Conservation (phyloP, 2,113 vertebrate genomes). For the Gadus chalcogrammus region DNA sequence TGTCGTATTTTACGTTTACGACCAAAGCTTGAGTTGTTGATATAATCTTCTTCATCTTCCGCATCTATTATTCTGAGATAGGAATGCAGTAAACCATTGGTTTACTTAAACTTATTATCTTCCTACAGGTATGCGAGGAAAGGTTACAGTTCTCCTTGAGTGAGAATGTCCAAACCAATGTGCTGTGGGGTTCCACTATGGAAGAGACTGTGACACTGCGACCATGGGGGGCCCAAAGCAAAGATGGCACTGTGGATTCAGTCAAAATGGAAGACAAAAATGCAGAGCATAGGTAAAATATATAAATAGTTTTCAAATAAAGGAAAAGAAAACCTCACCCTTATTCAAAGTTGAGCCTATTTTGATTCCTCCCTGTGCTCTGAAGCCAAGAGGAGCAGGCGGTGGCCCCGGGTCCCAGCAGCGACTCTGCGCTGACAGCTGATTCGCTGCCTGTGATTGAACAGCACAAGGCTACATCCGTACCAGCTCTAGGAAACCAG, state of each 20-base stretch:
- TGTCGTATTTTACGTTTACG: not conserved
- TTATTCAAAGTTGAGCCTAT: not conserved
- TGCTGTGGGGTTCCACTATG: conserved; percentile 74
- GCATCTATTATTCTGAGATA: too few relatives aligned
- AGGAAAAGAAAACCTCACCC: not conserved
- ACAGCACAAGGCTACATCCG: conserved; percentile 58
- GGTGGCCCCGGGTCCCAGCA: conserved; percentile 17
- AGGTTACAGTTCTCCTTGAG: conserved; percentile 82
- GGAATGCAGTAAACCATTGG: not conserved
- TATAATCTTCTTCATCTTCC: not conserved
- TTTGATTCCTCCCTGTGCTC: not conserved
- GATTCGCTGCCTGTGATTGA: conserved; percentile 64
- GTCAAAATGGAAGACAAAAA: conserved; percentile 38
- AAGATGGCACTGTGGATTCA: conserved; percentile 40
- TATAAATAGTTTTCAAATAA: not conserved
- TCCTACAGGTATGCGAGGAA: conserved; percentile 83
- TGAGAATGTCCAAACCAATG: conserved; percentile 84
- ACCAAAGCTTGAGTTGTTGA: not conserved
- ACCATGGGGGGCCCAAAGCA: conserved; percentile 66
- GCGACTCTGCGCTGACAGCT: conserved; percentile 35
- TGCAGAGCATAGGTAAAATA: conserved; percentile 56
- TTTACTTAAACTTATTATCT: conserved; percentile 12
- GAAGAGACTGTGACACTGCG: conserved; percentile 62
- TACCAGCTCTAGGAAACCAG: conserved; percentile 65
- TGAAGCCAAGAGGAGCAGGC: conserved; percentile 50